These are phyloP conservation scores for Cataglyphis albicans DNA, from an alignment of 2,888 invertebrate genomes.

Conservation along the genomic window DNA sequence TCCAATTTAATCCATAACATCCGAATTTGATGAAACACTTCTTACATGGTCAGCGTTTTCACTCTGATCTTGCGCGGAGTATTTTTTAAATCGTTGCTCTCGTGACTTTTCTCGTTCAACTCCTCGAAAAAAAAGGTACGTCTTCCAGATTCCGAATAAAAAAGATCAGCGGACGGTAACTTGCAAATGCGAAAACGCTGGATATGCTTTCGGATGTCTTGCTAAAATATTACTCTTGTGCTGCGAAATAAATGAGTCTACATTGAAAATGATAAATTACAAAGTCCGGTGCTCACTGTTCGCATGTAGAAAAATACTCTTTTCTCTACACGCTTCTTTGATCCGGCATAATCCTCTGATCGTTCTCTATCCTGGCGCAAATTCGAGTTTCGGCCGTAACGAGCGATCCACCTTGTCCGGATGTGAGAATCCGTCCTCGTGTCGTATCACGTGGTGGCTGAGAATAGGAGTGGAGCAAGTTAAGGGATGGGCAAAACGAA, in stretches of 20 bases:
- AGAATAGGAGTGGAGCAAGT: slow-evolving; percentile 38
- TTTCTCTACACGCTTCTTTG: slow-evolving; percentile 1
- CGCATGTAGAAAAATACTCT: not conserved
- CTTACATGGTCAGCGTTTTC: not conserved
- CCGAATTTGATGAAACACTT: slow-evolving; percentile 12
- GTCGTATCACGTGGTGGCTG: slow-evolving; percentile 31
- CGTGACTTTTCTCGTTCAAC: not conserved
- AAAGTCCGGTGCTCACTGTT: not conserved
- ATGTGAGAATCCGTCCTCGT: slow-evolving; percentile 49
- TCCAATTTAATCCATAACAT: slow-evolving; percentile 41
- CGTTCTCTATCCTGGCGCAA: slow-evolving; percentile 60
- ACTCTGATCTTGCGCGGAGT: not conserved
- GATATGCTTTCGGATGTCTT: not conserved
- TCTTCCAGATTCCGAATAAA: slow-evolving; percentile 4
- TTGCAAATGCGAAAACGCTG: slow-evolving; percentile 13
- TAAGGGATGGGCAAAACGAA: slow-evolving; percentile 34
- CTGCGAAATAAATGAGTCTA: slow-evolving; percentile 14
- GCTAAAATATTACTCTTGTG: slow-evolving; percentile 18
- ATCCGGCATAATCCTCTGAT: slow-evolving; percentile 46
- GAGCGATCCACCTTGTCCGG: slow-evolving; percentile 59
- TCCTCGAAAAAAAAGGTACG: not conserved
- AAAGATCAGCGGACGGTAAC: not conserved
- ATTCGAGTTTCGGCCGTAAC: slow-evolving; percentile 71
- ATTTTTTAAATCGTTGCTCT: slow-evolving; percentile 33
- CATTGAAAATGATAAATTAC: slow-evolving; percentile 34